Conservation (phyloP, 2,888 invertebrate genomes). For the Graphium colonna region DNA sequence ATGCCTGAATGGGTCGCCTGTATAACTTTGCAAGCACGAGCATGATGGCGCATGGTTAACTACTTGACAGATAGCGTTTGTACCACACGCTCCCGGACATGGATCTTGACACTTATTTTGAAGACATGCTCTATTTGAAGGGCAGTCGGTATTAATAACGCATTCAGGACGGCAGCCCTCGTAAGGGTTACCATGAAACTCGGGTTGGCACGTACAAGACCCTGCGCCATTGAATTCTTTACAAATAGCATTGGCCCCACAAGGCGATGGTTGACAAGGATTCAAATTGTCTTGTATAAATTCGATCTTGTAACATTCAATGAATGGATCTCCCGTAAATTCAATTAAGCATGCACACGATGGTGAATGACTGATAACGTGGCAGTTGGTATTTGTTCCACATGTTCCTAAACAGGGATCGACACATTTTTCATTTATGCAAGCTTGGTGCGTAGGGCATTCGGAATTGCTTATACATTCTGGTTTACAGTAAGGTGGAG, state of each 20-base stretch:
- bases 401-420: conserved; percentile 87
- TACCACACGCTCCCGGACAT: conserved; percentile 88
- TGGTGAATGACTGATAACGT: conserved; percentile 86
- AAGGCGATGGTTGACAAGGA: conserved; percentile 82
- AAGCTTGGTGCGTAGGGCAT: conserved; percentile 83
- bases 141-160: conserved; percentile 85
- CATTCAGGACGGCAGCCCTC: conserved; percentile 89
- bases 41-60: conserved; percentile 85
- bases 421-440: conserved; percentile 82
- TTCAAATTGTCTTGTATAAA: conserved; percentile 56
- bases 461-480: conserved; percentile 85
- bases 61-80: conserved; percentile 86
- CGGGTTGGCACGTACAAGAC: conserved; percentile 84
- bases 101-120: conserved; percentile 87
- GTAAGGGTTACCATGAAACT: conserved; percentile 89
- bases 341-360: conserved; percentile 85
- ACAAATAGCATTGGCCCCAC: conserved; percentile 83
- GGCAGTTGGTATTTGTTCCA: conserved; percentile 79
- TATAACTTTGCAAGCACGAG: conserved; percentile 83
- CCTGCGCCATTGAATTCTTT: conserved; percentile 80
- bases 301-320: conserved; percentile 75
- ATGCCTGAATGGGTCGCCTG: conserved; percentile 87
- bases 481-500: conserved; percentile 84
- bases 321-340: conserved; percentile 88
- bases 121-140: conserved; percentile 84